Evolutionary conservation across 2,888 invertebrate species (phyloP), one percentile per base, ranked within the genome.

Genomic region (Ommatoiulus sabulosus): DNA sequence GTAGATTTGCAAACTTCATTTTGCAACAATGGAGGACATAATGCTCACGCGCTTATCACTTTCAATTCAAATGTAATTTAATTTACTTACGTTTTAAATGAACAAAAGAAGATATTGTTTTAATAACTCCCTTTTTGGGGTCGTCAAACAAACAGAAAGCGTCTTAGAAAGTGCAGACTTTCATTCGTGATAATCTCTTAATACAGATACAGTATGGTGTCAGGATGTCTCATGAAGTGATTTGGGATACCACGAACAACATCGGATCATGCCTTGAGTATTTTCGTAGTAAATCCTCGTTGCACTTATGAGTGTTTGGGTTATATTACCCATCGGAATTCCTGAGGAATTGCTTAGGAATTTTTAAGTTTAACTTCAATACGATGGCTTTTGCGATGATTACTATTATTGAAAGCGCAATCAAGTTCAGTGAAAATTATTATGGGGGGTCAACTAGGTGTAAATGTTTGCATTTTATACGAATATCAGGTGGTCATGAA

Each of bases 401-500:
- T n/a, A 72, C 72, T 72, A 35, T 20, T 35, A 35, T 35, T 72
- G n/a, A 72, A 72, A 24, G 10, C 35, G 20, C 80, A 80, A 80
- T 80, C 20, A 80, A 80, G 20, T 80, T 80, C 80, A 12, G 80
- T 80, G 35, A 35, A 35, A 80, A 80, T 35, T 35, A 12, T 80
- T 10, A 24, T 8, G 80, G 80, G n/a, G 20, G 20, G n/a, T 20
- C 12, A 80, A 12, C 35, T 80, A 35, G 80, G 80, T 80, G n/a
- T 63, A 63, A 63, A 63, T 63, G 80, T 80, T 80, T 8, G 7
- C 12, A 24, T 35, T 80, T 80, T 80, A 80, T 80, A 24, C 80
- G 1, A 35, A 6, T 35, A 35, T 80, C 2, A 35, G 20, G 52
- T 52, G 52, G 15, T 52, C 52, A 80, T 80, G 10, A 35, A 35